A percentile compares a stretch with the other conserved stretches of the same genome.
Conservation (phyloP, 2,888 invertebrate species). For the Congeria kusceri region DNA sequence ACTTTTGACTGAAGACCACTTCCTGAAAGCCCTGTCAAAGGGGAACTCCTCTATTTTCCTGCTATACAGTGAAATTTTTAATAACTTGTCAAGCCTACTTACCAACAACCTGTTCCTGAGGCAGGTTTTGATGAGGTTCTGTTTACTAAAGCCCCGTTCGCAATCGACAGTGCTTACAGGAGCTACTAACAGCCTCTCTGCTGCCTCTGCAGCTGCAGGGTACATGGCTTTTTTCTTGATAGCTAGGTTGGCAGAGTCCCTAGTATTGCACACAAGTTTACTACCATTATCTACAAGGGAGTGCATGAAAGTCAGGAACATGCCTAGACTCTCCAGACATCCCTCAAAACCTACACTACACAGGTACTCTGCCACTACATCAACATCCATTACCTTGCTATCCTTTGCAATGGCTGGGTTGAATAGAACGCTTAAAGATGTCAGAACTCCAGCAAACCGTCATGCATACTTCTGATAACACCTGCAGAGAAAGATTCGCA, state of each 20-base stretch:
- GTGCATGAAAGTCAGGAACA: conserved; percentile 12
- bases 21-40: too few relatives aligned
- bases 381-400: conserved; percentile 12
- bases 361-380: conserved; percentile 2
- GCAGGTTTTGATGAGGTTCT: conserved; percentile 18
- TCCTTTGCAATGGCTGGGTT: conserved; percentile 1
- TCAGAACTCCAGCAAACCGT: conserved; percentile 6
- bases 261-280: neutral
- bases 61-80: too few relatives aligned
- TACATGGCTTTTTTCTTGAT: conserved; percentile 13
- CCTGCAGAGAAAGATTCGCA: too few relatives aligned
- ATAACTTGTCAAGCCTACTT: neutral
- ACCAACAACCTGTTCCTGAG: neutral
- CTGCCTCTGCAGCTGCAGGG: conserved; percentile 7
- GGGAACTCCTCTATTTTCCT: too few relatives aligned
- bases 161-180: conserved; percentile 16
- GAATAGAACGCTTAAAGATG: conserved; percentile 6
- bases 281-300: neutral
- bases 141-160: too few relatives aligned
- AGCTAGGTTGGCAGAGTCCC: conserved; percentile 14
- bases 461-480: too few relatives aligned
- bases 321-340: neutral
- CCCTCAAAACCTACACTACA: conserved; percentile 11
- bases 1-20: too few relatives aligned
- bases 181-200: conserved; percentile 13